Base-by-base conservation (phyloP, 2,797 vertebrate genomes). In the Parotocinclus haroldoi region DNA sequence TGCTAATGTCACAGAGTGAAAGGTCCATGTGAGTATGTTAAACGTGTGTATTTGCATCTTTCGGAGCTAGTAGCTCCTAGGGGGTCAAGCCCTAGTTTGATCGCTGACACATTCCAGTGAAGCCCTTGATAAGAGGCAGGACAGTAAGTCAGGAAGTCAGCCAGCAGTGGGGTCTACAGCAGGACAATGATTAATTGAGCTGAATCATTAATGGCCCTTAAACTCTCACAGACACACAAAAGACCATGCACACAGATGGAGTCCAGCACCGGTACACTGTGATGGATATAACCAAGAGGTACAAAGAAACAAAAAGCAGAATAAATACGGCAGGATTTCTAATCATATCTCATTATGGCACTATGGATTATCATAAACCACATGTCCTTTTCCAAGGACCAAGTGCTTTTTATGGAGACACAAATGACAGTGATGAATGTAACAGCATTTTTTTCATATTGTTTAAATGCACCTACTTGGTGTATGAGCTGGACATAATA, bases 71-170 rank as follows among this genome's bases (percentile, higher is more conserved):
- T 64, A 50, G 56, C 8, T 6, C 13, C 12, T 27, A 14, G 42
- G 56, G 61, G 54, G 63, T 68, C n/a, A 46, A 66, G 57, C 48
- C 54, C 60, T 37, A 19, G 16, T 68, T 71, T 68, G 68, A 64
- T 71, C 68, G 51, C 67, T 73, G 71, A 73, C 73, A 72, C 76
- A 80, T 78, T 76, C 76, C 76, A 74, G 59, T 40, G 63, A 53
- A 59, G 58, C 51, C 38, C 52, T 71, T 76, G 75, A 77, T 75
- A 79, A 77, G 74, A 79, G 72, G 73, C 78, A 71, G 70, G 69
- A 65, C 70, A 57, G 69, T 38, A 48, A 67, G 72, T 63, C 64
- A 75, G 71, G 74, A 72, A 76, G 75, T 79, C 69, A 72, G 66
- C 71, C 69, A 72, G 70, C 67, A 58, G 66, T 70, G 62, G 61